Evolutionary conservation across 2,113 vertebrate genomes (phyloP).

Genomic region (Perccottus glenii): DNA sequence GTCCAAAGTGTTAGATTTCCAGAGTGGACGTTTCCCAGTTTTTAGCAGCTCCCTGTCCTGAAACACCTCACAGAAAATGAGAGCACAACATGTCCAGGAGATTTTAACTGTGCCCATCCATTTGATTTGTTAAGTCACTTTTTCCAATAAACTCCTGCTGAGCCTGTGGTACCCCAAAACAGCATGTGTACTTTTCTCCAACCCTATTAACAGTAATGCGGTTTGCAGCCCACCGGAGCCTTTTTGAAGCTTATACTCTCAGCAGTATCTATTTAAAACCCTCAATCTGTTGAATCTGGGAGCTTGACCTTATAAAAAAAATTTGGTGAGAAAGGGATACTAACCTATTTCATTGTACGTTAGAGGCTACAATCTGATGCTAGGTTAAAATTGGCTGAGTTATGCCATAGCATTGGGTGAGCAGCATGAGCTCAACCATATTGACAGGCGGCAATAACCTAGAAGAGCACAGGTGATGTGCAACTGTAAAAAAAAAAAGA

Average conservation of each 20-base stretch:
- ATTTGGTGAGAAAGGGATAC: too few species aligned
- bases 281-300: too few species aligned
- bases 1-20: conserved; percentile 20
- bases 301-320: too few species aligned
- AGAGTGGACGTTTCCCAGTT: conserved; percentile 26
- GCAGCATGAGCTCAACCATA: neutral
- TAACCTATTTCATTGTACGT: too few species aligned
- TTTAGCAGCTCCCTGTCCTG: conserved; percentile 35
- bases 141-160: conserved; percentile 1
- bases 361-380: neutral
- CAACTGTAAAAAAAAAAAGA: neutral
- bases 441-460: neutral
- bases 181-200: too few species aligned
- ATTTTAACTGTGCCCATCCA: neutral
- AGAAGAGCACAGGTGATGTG: neutral
- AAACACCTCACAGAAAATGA: conserved; percentile 30
- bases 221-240: too few species aligned
- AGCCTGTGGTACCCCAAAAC: neutral
- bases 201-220: neutral
- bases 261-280: too few species aligned
- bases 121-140: conserved; percentile 20
- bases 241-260: too few species aligned
- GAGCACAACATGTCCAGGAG: conserved; percentile 33
- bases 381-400: neutral
- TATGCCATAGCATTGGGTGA: neutral